Evolutionary conservation across 2,888 invertebrate genomes (phyloP), one percentile per base, ranked within the genome.

Genomic region (Gryllus longicercus): DNA sequence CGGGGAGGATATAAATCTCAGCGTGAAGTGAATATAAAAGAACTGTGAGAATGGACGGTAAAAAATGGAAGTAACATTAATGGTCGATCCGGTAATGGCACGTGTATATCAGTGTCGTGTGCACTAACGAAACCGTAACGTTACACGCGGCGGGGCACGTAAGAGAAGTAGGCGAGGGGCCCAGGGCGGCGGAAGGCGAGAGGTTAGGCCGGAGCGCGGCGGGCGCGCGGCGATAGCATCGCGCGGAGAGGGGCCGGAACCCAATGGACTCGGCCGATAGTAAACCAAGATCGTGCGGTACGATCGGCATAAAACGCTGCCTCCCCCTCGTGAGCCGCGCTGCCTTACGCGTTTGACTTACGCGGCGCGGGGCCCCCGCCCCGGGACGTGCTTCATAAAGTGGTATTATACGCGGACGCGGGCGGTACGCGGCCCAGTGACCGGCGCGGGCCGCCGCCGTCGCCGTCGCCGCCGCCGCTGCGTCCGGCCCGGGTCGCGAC

Each of bases 371-470:
- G 38, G 38, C 38, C 38, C 38, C n/a, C 14, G 63, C 16, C 1
- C 51, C 4, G 63, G 63, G n/a, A 63, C 63, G 63, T 63, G 63
- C 63, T 63, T 63, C 63, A 63, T 63, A 63, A 63, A 63, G 63
- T n/a, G 63, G 63, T 16, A 63, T 63, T 63, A n/a, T 8, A 63
- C 14, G 63, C 4, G n/a, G 16, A 14, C 63, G 12, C 63, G 11
- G n/a, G 16, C 63, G 14, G n/a, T 1, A 16, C n/a, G 8, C 38
- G 38, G 38, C 38, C 38, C 38, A 38, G 38, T 38, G 38, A 38
- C 38, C 38, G 38, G 38, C 25, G 25, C 25, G 38, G 38, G 38
- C 38, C 25, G 25, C 38, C 38, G 38, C 38, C 38, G 38, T 5
- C 38, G 38, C 25, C 38, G 38, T 1, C 1, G 38, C 8, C 38